Conservation (phyloP, 2,888 invertebrate genomes). For the Cheiracanthium punctorium region DNA sequence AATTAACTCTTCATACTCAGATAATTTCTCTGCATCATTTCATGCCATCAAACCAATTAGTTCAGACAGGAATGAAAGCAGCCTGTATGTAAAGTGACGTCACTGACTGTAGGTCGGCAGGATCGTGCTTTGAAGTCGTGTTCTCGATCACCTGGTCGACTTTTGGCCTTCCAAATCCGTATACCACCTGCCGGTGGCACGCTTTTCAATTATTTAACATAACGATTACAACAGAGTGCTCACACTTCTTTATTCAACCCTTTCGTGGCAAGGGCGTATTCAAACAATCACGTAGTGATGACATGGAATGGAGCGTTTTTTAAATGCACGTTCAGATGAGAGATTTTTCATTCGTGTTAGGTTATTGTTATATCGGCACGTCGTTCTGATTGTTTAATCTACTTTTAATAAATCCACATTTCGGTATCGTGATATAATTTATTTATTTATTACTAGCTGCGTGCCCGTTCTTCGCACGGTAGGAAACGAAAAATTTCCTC, state of each 20-base stretch:
- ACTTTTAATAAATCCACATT: too few relatives aligned
- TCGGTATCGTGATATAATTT: too few relatives aligned
- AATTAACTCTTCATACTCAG: not conserved
- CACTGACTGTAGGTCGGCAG: slow-evolving; percentile 4
- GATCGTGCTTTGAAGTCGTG: slow-evolving; percentile 29
- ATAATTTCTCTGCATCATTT: not conserved
- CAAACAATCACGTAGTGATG: not conserved
- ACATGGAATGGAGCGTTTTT: not conserved
- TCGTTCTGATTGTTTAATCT: too few relatives aligned
- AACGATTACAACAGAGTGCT: not conserved
- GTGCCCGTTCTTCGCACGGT: too few relatives aligned
- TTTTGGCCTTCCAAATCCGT: not conserved
- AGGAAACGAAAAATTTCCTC: too few relatives aligned
- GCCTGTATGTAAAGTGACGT: slow-evolving; percentile 15
- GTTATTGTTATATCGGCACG: too few relatives aligned
- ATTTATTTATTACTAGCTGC: too few relatives aligned
- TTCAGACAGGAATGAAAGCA: too few relatives aligned
- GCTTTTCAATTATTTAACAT: slow-evolving; percentile 29
- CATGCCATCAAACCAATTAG: not conserved
- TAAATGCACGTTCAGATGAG: not conserved
- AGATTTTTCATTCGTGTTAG: too few relatives aligned
- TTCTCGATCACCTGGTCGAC: slow-evolving; percentile 46
- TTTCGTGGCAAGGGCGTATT: not conserved
- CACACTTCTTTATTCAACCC: not conserved
- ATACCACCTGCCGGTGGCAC: slow-evolving; percentile 43